phyloP scores from a whole-genome alignment of 2,797 vertebrate genomes.

The Chromobotia macracanthus region DNA sequence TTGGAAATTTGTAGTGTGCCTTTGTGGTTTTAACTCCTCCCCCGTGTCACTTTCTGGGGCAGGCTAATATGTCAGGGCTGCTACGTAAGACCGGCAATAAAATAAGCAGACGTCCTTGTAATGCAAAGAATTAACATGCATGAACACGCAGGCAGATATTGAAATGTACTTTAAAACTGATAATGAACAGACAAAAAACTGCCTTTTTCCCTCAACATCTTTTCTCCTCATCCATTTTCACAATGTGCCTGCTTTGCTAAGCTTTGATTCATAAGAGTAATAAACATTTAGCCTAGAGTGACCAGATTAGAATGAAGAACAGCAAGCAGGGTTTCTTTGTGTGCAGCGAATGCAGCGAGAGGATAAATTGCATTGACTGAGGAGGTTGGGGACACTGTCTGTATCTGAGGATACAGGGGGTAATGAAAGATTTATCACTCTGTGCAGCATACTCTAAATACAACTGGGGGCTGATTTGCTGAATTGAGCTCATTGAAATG shows the following conservation, averaged over 20 bases:
- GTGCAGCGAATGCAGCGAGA: slow-evolving; percentile 70
- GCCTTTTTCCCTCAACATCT: slow-evolving; percentile 72
- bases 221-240: slow-evolving; percentile 69
- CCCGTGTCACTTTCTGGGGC: slow-evolving; percentile 84
- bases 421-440: slow-evolving; percentile 89
- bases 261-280: slow-evolving; percentile 80
- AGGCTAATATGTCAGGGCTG: slow-evolving; percentile 89
- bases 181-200: slow-evolving; percentile 76
- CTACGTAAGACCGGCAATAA: slow-evolving; percentile 83
- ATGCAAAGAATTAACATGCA: slow-evolving; percentile 83
- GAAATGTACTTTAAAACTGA: slow-evolving; percentile 77
- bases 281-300: slow-evolving; percentile 83
- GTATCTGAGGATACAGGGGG: slow-evolving; percentile 80
- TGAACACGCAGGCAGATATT: slow-evolving; percentile 77
- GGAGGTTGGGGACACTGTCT: slow-evolving; percentile 72
- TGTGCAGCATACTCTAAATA: slow-evolving; percentile 84
- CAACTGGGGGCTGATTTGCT: slow-evolving; percentile 82
- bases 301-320: slow-evolving; percentile 73
- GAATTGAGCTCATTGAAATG: slow-evolving; percentile 78
- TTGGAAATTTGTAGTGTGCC: slow-evolving; percentile 95
- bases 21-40: slow-evolving; percentile 77
- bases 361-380: slow-evolving; percentile 81
- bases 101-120: slow-evolving; percentile 81
- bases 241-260: slow-evolving; percentile 73
- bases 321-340: slow-evolving; percentile 74